Evolutionary conservation across 2,888 invertebrate species (phyloP).

Genomic region (Scotopteryx bipunctaria): DNA sequence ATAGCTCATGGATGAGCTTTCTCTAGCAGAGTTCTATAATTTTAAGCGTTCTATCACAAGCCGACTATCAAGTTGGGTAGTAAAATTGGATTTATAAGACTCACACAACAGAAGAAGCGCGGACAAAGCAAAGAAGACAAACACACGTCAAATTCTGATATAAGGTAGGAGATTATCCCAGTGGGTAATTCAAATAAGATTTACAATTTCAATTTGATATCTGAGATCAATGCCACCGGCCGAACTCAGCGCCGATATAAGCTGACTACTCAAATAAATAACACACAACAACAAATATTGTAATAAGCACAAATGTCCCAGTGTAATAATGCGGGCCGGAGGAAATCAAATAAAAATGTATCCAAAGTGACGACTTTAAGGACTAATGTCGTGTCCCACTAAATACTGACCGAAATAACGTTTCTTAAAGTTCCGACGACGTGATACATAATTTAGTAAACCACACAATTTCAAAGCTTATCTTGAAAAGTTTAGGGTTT

Average conservation of each 20-base stretch:
- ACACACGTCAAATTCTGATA: slow-evolving; percentile 36
- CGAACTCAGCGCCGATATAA: slow-evolving; percentile 53
- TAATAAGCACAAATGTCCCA: slow-evolving; percentile 61
- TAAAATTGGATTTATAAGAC: slow-evolving; percentile 16
- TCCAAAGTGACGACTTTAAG: slow-evolving; percentile 51
- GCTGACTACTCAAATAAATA: slow-evolving; percentile 73
- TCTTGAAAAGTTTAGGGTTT: slow-evolving; percentile 45
- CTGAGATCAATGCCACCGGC: slow-evolving; percentile 62
- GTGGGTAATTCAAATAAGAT: slow-evolving; percentile 50
- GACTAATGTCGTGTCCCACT: slow-evolving; percentile 52
- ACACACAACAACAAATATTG: slow-evolving; percentile 78
- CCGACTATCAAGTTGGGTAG: neutral
- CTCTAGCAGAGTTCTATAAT: neutral
- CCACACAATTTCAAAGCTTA: slow-evolving; percentile 51
- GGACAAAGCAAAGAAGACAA: slow-evolving; percentile 33
- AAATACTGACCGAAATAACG: slow-evolving; percentile 55
- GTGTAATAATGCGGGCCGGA: slow-evolving; percentile 43
- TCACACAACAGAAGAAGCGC: slow-evolving; percentile 12
- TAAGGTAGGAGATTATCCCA: slow-evolving; percentile 39
- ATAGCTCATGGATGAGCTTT: neutral
- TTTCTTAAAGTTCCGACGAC: slow-evolving; percentile 62
- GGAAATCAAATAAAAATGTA: slow-evolving; percentile 55
- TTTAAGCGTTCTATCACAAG: neutral
- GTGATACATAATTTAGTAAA: slow-evolving; percentile 57
- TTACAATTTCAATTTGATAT: slow-evolving; percentile 56